Conservation (phyloP, 2,113 vertebrate species). For the Dromas ardeola region DNA sequence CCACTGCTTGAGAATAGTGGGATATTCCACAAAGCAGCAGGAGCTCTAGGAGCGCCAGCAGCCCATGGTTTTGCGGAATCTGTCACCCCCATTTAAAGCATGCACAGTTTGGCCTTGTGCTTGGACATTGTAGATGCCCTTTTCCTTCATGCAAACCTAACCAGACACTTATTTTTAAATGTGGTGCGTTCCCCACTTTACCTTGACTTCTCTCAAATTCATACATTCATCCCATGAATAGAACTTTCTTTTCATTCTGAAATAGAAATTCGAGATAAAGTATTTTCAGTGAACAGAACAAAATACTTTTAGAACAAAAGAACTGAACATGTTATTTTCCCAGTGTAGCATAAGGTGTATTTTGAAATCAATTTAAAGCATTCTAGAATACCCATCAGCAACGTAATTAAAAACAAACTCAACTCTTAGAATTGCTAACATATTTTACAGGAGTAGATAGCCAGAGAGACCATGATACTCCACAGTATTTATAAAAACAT, state of each 20-base stretch:
- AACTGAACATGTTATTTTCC: neutral
- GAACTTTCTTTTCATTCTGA: constrained; percentile 99
- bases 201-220: constrained; percentile 98
- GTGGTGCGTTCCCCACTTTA: constrained; percentile 50
- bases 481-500: neutral
- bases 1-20: neutral
- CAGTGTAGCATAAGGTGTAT: neutral
- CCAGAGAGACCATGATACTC: neutral
- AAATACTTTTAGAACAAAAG: neutral
- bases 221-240: constrained; percentile 99
- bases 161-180: neutral
- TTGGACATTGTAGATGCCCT: neutral
- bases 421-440: neutral
- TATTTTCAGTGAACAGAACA: neutral
- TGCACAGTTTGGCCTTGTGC: neutral
- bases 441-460: neutral
- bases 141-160: neutral
- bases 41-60: neutral
- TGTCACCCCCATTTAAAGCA: neutral
- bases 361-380: neutral
- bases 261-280: constrained; percentile 32
- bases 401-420: neutral
- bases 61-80: neutral
- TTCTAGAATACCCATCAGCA: neutral
- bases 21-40: neutral